Evolutionary conservation across 1,140 invertebrate genomes (phyloP), one percentile per base, ranked within the genome.

Genomic region (Caenorhabditis briggsae): DNA sequence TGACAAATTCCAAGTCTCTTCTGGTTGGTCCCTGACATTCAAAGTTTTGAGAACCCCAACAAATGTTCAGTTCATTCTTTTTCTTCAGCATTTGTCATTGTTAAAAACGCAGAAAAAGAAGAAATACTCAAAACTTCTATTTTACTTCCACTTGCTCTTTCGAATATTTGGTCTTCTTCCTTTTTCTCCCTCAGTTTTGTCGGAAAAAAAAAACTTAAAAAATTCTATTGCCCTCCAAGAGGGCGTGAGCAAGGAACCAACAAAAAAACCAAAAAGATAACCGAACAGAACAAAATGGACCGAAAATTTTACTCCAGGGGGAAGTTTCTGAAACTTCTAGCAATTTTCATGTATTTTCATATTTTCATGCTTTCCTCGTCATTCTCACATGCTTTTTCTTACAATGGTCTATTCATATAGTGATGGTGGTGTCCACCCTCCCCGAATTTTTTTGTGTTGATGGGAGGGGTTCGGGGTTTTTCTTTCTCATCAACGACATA

Each of bases 231-330:
- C 46, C 43, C 70, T 78, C n/a, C 8, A 23, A 50, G 9, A 50
- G 70, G 46, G 64, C 64, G 41, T 12, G 46, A 25, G 46, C n/a
- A 11, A 25, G 20, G 33, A 64, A 33, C 33, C 33, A 33, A 33
- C 33, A 33, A 58, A 20, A 16, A 64, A 70, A 70, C 11, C 65
- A 46, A n/a, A 41, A 33, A 25, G n/a, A 33, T 41, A 64, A 64
- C 61, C 61, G 33, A 64, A 64, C 33, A 64, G 64, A 43, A n/a
- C 41, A 43, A 70, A 70, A 70, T 70, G 41, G 14, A 50, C 70
- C 43, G 23, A 78, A 78, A n/a, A 78, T 50, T 78, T 78, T 78
- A 70, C 64, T 70, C 64, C 64, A 70, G 64, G 64, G 64, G 43
- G 33, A 18, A 25, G 23, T 14, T 18, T 16, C 16, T 59, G 56